Conservation (phyloP, 2,797 vertebrate species). For the Leuciscus waleckii region DNA sequence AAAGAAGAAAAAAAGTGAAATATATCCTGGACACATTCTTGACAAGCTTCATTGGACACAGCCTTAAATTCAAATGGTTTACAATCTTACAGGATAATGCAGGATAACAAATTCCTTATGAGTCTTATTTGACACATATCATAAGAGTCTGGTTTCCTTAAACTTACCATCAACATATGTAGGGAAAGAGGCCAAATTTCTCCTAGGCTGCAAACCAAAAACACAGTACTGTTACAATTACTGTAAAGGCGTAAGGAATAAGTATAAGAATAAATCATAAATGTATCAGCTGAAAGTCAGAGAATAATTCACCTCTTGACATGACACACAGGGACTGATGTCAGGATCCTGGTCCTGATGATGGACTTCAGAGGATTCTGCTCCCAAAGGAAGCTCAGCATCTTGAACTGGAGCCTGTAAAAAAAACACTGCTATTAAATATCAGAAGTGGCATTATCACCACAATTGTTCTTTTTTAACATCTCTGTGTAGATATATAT, state of each 20-base stretch:
- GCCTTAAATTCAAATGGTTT: neutral
- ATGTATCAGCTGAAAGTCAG: neutral
- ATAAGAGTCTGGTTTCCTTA: neutral
- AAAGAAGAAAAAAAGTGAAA: neutral
- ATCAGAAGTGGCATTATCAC: neutral
- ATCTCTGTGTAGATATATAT: neutral
- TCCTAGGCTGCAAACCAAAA: slow-evolving; percentile 86
- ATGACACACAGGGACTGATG: slow-evolving; percentile 76
- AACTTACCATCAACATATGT: slow-evolving; percentile 95
- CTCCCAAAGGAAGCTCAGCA: slow-evolving; percentile 79
- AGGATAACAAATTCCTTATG: neutral
- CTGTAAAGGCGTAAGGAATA: neutral
- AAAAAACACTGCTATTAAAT: neutral
- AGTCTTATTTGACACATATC: neutral
- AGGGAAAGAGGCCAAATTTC: slow-evolving; percentile 92
- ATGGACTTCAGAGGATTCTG: slow-evolving; percentile 80
- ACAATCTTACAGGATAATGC: neutral
- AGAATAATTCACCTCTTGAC: slow-evolving; percentile 84
- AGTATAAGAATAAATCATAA: neutral
- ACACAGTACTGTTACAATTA: slow-evolving; percentile 39
- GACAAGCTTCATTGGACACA: neutral
- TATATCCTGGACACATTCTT: neutral
- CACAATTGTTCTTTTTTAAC: neutral
- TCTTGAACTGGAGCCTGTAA: slow-evolving; percentile 58
- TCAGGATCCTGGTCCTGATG: slow-evolving; percentile 79